Evolutionary conservation across 2,797 vertebrate species (phyloP).

Genomic region (Silurus lanzhouensis): DNA sequence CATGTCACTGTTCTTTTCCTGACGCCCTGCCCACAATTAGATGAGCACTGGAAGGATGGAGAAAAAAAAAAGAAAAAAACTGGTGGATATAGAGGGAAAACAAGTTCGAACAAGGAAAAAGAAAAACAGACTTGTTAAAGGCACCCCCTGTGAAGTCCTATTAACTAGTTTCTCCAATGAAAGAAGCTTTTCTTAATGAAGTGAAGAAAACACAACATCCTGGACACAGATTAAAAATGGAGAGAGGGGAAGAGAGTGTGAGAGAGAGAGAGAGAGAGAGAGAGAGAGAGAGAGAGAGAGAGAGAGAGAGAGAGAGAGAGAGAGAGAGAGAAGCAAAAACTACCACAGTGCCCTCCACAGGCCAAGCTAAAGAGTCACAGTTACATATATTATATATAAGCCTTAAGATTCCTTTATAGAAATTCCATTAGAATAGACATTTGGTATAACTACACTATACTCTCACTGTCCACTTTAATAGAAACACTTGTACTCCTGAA

Average conservation of each 20-base stretch:
- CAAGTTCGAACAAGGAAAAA: background rate
- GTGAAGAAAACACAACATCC: conserved; percentile 30
- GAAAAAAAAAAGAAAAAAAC: background rate
- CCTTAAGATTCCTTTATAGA: background rate
- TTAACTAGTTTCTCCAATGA: conserved; percentile 40
- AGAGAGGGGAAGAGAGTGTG: background rate
- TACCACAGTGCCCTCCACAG: conserved; percentile 53
- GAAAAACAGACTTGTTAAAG: conserved; percentile 37
- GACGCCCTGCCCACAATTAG: conserved; percentile 84
- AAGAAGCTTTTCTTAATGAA: conserved; percentile 46
- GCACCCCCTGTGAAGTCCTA: conserved; percentile 32
- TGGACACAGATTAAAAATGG: conserved; percentile 5
- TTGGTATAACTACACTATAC: background rate
- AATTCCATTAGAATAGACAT: no score
- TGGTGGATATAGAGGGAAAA: background rate
- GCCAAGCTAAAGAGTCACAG: conserved; percentile 13
- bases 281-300: conserved; percentile 3
- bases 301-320: conserved; percentile 9
- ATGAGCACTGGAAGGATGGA: conserved; percentile 80
- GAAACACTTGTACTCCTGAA: background rate
- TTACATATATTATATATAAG: background rate
- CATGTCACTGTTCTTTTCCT: conserved; percentile 84
- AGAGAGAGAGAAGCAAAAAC: conserved; percentile 10
- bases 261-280: background rate
- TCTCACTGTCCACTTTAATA: conserved; percentile 5